Base-by-base conservation (phyloP, 2,797 vertebrate species). In the Pipistrellus pipistrellus region DNA sequence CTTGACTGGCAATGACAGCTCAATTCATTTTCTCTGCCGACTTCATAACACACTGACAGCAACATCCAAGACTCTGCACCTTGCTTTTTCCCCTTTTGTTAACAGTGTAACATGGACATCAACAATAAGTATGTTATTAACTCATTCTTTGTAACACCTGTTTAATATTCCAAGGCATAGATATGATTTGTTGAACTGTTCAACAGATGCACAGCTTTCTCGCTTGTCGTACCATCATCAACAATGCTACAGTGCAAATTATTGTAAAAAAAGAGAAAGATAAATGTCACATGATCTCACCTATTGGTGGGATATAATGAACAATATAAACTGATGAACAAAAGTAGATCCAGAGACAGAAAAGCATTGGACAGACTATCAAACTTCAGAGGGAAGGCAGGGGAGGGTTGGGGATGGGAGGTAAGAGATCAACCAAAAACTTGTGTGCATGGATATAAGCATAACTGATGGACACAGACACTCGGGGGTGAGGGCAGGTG, bases 191-290 rank as follows among this genome's bases (percentile, higher is more conserved):
- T 77, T 84, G 73, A 85, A 77, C n/a, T 88, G 9, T 30, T 84
- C 44, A 68, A 38, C 6, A 27, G 32, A 53, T 71, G 32, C 5
- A 66, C 15, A 72, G n/a, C 23, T n/a, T 13, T 78, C 8, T 62
- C 81, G 53, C 73, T 84, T 35, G 7, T 93, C 86, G 64, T 93
- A 73, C 30, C 73, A 38, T 48, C 55, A 82, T 38, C 68, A 90
- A 85, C n/a, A 85, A 80, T 38, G 23, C 17, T 78, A 48, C 9
- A 53, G 38, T 68, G 73, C 85, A 92, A 80, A 66, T 71, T 53
- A 62, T 66, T 77, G 15, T 32, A 59, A 81, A 87, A 25, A 30
- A 59, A 59, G 57, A 59, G 57, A 59, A 59, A 59, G 57, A 59
- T 27, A 59, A 59, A 27, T 25, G 27, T 59, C 12, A 30, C 25